phyloP scores from a whole-genome alignment of 2,113 vertebrate genomes.

The Vulpes vulpes region DNA sequence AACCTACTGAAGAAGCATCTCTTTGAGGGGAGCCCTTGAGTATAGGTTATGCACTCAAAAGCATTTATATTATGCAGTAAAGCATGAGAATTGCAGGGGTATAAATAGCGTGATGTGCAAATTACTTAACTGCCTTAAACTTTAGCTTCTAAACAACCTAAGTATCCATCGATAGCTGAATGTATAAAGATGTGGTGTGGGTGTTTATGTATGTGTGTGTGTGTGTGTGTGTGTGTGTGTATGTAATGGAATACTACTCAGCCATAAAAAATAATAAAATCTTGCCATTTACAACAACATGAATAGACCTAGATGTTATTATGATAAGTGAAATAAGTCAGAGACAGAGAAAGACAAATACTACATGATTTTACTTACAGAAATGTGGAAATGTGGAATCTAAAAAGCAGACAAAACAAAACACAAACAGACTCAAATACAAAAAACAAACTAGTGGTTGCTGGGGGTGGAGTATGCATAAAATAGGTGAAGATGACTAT shows the following conservation, averaged over 20 bases:
- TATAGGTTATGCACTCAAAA: neutral
- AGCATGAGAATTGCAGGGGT: neutral
- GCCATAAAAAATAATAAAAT: neutral
- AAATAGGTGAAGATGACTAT: neutral
- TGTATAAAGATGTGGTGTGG: neutral
- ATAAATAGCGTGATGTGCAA: neutral
- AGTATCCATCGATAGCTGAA: neutral
- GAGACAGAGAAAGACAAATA: neutral
- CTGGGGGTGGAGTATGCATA: neutral
- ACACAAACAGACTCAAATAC: neutral
- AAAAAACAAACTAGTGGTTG: neutral
- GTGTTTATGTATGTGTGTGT: neutral
- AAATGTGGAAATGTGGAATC: neutral
- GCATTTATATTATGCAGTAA: neutral
- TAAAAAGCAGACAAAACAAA: neutral
- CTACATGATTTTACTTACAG: neutral
- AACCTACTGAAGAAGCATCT: neutral
- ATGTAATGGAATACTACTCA: neutral
- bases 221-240: neutral
- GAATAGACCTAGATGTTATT: neutral
- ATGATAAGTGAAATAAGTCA: neutral
- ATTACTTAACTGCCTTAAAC: neutral
- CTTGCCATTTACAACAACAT: neutral
- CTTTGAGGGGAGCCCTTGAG: neutral
- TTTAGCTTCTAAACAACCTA: neutral